Base-by-base conservation (phyloP, 2,113 vertebrate genomes). In the Callipepla squamata region DNA sequence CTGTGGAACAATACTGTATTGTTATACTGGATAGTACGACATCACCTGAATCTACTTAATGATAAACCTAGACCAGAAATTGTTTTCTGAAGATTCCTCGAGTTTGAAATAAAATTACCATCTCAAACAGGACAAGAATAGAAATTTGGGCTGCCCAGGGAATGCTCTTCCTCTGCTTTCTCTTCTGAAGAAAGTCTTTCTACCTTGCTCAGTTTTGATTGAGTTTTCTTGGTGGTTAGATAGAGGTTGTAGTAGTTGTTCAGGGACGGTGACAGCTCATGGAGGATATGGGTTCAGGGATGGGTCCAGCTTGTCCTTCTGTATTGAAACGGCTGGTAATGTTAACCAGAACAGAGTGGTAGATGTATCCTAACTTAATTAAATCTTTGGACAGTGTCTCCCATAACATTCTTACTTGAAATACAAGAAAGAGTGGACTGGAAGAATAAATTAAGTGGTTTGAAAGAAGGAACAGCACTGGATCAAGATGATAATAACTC, bases 111-210 rank as follows among this genome's bases (percentile, higher is more conserved):
- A 76, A 50, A 38, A 45, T 7, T 45, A 11, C 6, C 50, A 70
- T 38, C 28, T 88, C n/a, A 51, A 74, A 23, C 10, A 82, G 38
- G 34, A 42, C 21, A 63, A 55, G 30, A 67, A 74, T 20, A 85
- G 58, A 36, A 67, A 55, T 11, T 15, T 34, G 21, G 32, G 32
- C 38, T 30, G 26, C 26, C 26, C 20, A 53, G 20, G 44, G 57
- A 38, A 14, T 0, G 1, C 51, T 53, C 7, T 15, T 62, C 9
- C 50, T 77, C 38, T 73, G 40, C 32, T 74, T 58, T 69, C 16
- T 4, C 3, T 28, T 45, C 1, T 13, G 50, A 58, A 34, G 5
- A 30, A 38, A 11, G 18, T 18, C 28, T 28, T 1, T 47, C 6
- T 79, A 1, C 44, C 55, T 66, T 74, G 44, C 26, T 42, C 14